phyloP scores from a whole-genome alignment of 2,888 invertebrate species.

The Cephalotes varians region DNA sequence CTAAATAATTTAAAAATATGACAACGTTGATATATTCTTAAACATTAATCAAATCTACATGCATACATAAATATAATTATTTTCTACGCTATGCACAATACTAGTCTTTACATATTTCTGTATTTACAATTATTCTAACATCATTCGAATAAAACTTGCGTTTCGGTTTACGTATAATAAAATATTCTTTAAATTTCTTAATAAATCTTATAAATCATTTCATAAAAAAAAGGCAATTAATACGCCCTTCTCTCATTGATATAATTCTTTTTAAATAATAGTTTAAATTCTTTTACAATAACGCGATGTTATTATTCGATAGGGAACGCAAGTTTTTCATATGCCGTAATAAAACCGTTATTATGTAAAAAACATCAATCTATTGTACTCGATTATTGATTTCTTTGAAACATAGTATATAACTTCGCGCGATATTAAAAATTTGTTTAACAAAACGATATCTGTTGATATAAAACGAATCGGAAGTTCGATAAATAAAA shows the following conservation, averaged over 20 bases:
- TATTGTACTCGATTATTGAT: neutral
- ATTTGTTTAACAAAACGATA: neutral
- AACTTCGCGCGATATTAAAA: constrained; percentile 12
- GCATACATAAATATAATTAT: constrained; percentile 72
- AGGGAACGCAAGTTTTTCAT: constrained; percentile 10
- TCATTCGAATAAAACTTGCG: constrained; percentile 62
- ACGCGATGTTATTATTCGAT: neutral
- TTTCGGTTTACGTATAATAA: constrained; percentile 44
- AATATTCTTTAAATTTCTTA: constrained; percentile 56
- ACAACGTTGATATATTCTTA: constrained; percentile 60
- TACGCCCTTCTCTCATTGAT: neutral
- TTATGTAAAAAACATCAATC: constrained; percentile 1
- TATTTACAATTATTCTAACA: constrained; percentile 81
- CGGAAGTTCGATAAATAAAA: neutral
- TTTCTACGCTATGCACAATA: constrained; percentile 58
- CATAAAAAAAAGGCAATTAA: constrained; percentile 40
- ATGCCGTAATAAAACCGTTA: neutral
- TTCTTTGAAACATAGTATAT: neutral
- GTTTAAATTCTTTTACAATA: neutral
- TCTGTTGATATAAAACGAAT: constrained; percentile 11
- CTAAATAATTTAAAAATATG: constrained; percentile 66
- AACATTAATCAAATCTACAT: constrained; percentile 68
- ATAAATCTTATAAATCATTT: constrained; percentile 42
- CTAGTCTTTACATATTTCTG: constrained; percentile 60
- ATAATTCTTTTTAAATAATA: neutral